These are phyloP conservation scores for Limnothrissa miodon DNA, from an alignment of 2,113 vertebrate genomes.

Conservation along the genomic window DNA sequence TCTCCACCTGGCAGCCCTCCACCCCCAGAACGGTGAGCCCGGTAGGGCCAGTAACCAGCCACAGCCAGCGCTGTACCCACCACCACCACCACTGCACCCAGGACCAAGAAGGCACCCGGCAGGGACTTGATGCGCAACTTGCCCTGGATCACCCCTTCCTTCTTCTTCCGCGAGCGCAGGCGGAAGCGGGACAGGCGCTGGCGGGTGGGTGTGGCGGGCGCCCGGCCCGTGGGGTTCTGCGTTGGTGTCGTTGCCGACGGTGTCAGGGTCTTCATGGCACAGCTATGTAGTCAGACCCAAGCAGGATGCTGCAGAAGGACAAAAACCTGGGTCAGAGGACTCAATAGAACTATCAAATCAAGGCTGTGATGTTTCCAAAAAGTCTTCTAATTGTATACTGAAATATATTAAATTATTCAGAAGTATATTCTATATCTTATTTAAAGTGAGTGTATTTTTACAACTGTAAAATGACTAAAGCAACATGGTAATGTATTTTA, in stretches of 20 bases:
- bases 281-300: constrained; percentile 34
- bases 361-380: not conserved
- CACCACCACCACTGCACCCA: constrained; percentile 84
- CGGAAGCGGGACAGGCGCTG: constrained; percentile 55
- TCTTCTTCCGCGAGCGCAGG: constrained; percentile 60
- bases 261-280: constrained; percentile 63
- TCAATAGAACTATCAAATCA: not conserved
- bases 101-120: constrained; percentile 84
- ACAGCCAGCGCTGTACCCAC: constrained; percentile 88
- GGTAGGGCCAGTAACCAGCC: constrained; percentile 91
- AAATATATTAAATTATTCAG: not conserved
- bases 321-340: not conserved
- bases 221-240: not conserved
- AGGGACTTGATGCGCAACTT: constrained; percentile 88
- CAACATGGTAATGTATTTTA: not conserved
- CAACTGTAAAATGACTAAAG: not conserved
- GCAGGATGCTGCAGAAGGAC: constrained; percentile 46
- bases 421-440: too few relatives aligned
- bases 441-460: too few relatives aligned
- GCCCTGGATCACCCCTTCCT: constrained; percentile 68
- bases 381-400: not conserved
- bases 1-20: not conserved
- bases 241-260: not conserved
- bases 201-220: constrained; percentile 41
- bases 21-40: constrained; percentile 46